Evolutionary conservation across 2,113 vertebrate species (phyloP).

Genomic region (Sinocyclocheilus grahami): DNA sequence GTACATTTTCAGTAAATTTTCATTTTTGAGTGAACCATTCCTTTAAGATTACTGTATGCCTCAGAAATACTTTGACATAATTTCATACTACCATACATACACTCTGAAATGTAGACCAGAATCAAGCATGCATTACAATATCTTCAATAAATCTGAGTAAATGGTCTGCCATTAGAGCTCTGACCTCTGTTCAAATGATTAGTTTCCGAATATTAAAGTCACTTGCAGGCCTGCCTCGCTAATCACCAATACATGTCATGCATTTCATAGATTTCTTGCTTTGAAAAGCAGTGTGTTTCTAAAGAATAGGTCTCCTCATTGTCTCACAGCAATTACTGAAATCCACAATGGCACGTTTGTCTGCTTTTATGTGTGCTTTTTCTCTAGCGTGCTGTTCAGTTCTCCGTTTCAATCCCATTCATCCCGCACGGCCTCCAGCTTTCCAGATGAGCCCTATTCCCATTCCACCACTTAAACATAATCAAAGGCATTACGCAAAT

Average conservation of each 20-base stretch:
- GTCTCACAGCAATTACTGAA: conserved; percentile 34
- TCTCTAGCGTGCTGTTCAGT: neutral
- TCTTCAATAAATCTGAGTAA: conserved; percentile 4
- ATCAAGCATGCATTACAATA: conserved; percentile 21
- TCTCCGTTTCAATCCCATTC: conserved; percentile 13
- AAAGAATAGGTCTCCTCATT: neutral
- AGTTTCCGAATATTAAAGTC: conserved; percentile 24
- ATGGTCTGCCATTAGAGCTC: conserved; percentile 24
- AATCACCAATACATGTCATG: conserved; percentile 47
- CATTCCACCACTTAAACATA: conserved; percentile 40
- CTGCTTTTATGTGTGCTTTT: conserved; percentile 35
- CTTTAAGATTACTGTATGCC: too few relatives aligned
- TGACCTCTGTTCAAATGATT: conserved; percentile 35
- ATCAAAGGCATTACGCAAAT: conserved; percentile 41
- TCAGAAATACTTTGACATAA: too few relatives aligned
- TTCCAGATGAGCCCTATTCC: conserved; percentile 36
- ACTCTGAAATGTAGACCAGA: neutral
- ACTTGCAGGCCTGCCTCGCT: conserved; percentile 19
- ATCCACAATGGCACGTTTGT: conserved; percentile 2
- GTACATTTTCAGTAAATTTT: too few relatives aligned
- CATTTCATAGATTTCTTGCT: conserved; percentile 30
- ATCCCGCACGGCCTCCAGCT: conserved; percentile 13
- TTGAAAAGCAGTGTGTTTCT: conserved; percentile 39
- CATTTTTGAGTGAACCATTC: too few relatives aligned
- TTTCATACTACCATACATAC: neutral